These are phyloP conservation scores for Drosophila auraria DNA, from an alignment of 1,140 invertebrate genomes.

Conservation along the genomic window DNA sequence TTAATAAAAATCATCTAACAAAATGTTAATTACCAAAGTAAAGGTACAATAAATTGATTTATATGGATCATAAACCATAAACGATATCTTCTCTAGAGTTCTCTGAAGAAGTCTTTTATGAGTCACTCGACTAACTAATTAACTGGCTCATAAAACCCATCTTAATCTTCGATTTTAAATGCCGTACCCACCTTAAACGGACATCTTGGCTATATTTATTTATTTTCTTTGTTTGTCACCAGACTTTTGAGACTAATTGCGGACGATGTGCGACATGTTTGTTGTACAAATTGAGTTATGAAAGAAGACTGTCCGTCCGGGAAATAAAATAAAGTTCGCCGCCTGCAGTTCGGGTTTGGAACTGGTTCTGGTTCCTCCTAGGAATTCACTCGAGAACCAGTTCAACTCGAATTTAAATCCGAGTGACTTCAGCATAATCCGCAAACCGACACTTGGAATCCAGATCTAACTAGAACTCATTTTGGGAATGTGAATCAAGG, in stretches of 20 bases:
- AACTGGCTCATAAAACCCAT: slow-evolving; percentile 37
- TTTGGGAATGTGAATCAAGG: slow-evolving; percentile 57
- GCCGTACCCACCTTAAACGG: slow-evolving; percentile 38
- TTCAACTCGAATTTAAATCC: slow-evolving; percentile 26
- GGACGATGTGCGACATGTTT: slow-evolving; percentile 22
- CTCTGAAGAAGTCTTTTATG: slow-evolving; percentile 6
- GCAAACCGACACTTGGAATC: neutral
- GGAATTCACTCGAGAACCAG: slow-evolving; percentile 20
- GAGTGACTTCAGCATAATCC: slow-evolving; percentile 24
- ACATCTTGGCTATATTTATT: slow-evolving; percentile 4
- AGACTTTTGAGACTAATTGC: slow-evolving; percentile 33
- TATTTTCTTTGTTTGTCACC: slow-evolving; percentile 14
- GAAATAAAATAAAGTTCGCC: slow-evolving; percentile 20
- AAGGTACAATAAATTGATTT: neutral
- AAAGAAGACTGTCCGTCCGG: slow-evolving; percentile 19
- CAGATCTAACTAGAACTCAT: slow-evolving; percentile 41
- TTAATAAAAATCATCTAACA: neutral
- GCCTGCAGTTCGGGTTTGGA: slow-evolving; percentile 8
- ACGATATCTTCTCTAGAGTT: slow-evolving; percentile 3
- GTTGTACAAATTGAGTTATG: slow-evolving; percentile 39
- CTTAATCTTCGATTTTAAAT: slow-evolving; percentile 34
- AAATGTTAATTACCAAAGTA: neutral
- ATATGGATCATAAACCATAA: slow-evolving; percentile 1
- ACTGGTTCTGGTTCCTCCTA: slow-evolving; percentile 38
- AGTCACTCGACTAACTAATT: slow-evolving; percentile 35